Percentiles rank a stretch among this genome's conserved stretches.
Evolutionary conservation across 1,140 invertebrate species (phyloP).

Genomic region (Drosophila ohnishii): DNA sequence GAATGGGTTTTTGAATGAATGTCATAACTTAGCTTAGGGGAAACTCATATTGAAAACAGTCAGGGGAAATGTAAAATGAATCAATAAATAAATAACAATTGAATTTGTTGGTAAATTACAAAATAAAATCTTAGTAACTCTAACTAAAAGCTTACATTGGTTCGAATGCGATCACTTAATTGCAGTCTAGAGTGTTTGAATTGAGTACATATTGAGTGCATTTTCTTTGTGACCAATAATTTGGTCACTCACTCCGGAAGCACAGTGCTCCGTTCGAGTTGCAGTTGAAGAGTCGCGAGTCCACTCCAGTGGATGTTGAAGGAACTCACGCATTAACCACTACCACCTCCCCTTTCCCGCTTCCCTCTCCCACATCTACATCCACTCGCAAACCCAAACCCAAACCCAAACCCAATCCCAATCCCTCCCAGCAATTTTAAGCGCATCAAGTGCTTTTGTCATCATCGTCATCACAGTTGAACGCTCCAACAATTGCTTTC

Average conservation of each 20-base stretch:
- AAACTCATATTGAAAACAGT: background rate
- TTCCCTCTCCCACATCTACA: background rate
- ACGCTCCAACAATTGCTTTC: constrained; percentile 58
- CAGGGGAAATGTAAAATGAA: background rate
- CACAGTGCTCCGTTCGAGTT: background rate
- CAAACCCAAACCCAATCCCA: background rate
- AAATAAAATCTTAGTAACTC: background rate
- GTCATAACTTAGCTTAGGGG: background rate
- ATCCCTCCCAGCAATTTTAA: constrained; percentile 35
- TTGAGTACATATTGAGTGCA: background rate
- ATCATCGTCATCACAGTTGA: constrained; percentile 58
- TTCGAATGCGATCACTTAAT: constrained; percentile 6
- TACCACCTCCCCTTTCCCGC: background rate
- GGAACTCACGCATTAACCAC: constrained; percentile 36
- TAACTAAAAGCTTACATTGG: too few species aligned
- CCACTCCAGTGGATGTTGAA: constrained; percentile 13
- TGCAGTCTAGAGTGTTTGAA: constrained; percentile 4
- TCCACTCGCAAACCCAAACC: background rate
- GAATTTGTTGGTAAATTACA: background rate
- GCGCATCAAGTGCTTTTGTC: constrained; percentile 59
- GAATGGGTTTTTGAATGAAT: background rate
- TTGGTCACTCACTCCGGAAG: constrained; percentile 11
- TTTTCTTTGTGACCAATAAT: constrained; percentile 7
- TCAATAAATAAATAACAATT: background rate
- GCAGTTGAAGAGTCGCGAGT: constrained; percentile 16